Percentiles rank a stretch among this genome's conserved stretches.
Conservation (phyloP, 2,113 vertebrate species). For the Cyanistes caeruleus region DNA sequence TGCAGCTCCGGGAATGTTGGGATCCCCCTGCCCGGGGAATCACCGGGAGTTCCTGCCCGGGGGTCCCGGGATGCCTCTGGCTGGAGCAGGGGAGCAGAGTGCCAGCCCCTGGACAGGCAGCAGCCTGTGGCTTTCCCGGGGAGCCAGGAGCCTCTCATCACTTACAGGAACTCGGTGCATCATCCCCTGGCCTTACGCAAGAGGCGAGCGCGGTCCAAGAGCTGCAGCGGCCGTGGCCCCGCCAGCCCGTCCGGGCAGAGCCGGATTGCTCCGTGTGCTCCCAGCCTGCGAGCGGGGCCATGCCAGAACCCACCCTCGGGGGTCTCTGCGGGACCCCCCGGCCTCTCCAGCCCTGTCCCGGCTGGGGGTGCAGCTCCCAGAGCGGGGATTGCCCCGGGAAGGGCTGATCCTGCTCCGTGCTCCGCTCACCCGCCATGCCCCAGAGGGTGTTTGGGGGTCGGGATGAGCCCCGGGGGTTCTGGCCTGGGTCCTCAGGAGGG, state of each 20-base stretch:
- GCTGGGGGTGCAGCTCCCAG: rapidly evolving
- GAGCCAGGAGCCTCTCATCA: conserved; percentile 57
- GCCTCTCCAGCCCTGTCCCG: neutral
- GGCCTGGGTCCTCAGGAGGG: rapidly evolving
- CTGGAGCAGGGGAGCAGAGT: neutral
- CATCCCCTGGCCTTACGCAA: conserved; percentile 62
- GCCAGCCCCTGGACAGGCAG: neutral
- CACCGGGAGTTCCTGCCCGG: rapidly evolving
- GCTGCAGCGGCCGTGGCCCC: neutral
- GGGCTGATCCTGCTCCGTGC: neutral
- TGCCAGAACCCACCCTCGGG: rapidly evolving
- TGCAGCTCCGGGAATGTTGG: rapidly evolving
- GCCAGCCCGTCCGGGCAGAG: conserved; percentile 3
- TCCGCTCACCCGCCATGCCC: neutral
- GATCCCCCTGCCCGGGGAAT: neutral
- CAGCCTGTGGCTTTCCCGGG: conserved; percentile 46
- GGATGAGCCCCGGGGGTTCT: neutral
- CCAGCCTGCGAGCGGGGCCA: rapidly evolving
- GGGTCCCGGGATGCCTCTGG: rapidly evolving
- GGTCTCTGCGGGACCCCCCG: neutral
- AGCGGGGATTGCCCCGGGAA: neutral
- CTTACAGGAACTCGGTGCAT: conserved; percentile 68
- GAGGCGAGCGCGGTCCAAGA: conserved; percentile 49
- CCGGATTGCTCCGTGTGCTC: neutral
- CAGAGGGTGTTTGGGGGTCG: neutral